Evolutionary conservation across 2,888 invertebrate genomes (phyloP).

Genomic region (Eupithecia tripunctaria): DNA sequence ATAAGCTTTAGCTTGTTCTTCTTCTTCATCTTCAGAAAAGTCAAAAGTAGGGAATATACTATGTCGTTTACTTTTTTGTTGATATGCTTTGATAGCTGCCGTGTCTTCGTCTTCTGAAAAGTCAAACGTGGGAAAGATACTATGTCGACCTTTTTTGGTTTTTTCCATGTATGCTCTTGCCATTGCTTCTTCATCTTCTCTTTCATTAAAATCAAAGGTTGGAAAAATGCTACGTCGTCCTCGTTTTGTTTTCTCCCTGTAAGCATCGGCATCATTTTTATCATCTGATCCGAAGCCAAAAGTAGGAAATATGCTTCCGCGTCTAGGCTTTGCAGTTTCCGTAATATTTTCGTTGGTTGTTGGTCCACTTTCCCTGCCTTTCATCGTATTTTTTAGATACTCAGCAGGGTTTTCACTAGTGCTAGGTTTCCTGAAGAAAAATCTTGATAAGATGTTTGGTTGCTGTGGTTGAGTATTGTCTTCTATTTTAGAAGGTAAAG

Average conservation of each 20-base stretch:
- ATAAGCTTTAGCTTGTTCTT: constrained; percentile 64
- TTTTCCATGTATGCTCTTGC: constrained; percentile 64
- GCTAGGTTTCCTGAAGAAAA: constrained; percentile 68
- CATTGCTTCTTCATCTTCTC: constrained; percentile 61
- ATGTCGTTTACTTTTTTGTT: constrained; percentile 66
- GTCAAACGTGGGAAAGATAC: constrained; percentile 73
- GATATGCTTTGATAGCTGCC: constrained; percentile 41
- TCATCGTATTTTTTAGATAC: constrained; percentile 69
- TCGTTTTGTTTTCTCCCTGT: constrained; percentile 72
- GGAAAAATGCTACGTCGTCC: constrained; percentile 74
- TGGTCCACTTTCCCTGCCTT: constrained; percentile 66
- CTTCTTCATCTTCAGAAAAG: constrained; percentile 77
- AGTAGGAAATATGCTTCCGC: constrained; percentile 72
- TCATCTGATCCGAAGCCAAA: constrained; percentile 63
- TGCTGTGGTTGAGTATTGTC: constrained; percentile 53
- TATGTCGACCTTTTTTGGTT: constrained; percentile 65
- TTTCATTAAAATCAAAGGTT: constrained; percentile 70
- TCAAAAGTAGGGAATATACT: constrained; percentile 76
- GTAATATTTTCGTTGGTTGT: constrained; percentile 56
- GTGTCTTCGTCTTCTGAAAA: constrained; percentile 59
- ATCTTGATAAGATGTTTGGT: constrained; percentile 65
- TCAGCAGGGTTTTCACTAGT: constrained; percentile 69
- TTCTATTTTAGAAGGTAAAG: constrained; percentile 64
- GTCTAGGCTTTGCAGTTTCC: constrained; percentile 57
- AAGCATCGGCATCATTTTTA: constrained; percentile 63